Evolutionary conservation across 92 coral and sea anemone genomes (phyloP), one percentile per base, ranked within the genome.

Genomic region (Hydrozoanthus gracilis): DNA sequence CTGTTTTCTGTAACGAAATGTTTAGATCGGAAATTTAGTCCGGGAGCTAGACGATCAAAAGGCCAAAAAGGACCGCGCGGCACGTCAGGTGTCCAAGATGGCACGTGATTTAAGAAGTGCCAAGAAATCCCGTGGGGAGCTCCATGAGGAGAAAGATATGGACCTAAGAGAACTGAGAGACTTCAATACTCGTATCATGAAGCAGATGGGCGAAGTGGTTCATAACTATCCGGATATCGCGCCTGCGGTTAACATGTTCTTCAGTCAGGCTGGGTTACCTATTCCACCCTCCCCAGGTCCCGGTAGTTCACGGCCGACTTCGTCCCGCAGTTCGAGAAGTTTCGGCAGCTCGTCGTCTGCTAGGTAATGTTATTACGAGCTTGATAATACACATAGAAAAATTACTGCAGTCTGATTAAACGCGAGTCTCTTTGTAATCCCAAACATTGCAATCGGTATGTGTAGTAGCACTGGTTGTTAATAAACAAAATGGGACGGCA

Each of bases 241-340:
- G 5, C 97, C 97, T 71, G 94, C 95, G 73, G 92, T 94, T 27
- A 95, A 95, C 65, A 91, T 97, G 92, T 97, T 93, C 89, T 97
- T 97, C 68, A 91, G 93, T 86, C 99, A 97, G 93, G 99, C 99
- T 65, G 99, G 99, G 71, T 82, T 97, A 75, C 99, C 99, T 62
- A 88, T 91, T 92, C 99, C 99, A 12, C 99, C 99, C 10, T 95
- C 99, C 52, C 99, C 99, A 71, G 98, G 96, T 13, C 99, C 98
- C 16, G 92, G 95, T 4, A 87, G 91, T 35, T 97, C 99, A 3
- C 94, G 99, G 46, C 89, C 97, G 44, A 67, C 90, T 13, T 97
- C 99, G 11, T 89, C 92, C 10, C 94, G 94, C 27, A 95, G 96
- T 76, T 92, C 99, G 35, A 84, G 99, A 46, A 92, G 98, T 16